Conservation (phyloP, 1,140 invertebrate genomes). For the Hestina assimilis region DNA sequence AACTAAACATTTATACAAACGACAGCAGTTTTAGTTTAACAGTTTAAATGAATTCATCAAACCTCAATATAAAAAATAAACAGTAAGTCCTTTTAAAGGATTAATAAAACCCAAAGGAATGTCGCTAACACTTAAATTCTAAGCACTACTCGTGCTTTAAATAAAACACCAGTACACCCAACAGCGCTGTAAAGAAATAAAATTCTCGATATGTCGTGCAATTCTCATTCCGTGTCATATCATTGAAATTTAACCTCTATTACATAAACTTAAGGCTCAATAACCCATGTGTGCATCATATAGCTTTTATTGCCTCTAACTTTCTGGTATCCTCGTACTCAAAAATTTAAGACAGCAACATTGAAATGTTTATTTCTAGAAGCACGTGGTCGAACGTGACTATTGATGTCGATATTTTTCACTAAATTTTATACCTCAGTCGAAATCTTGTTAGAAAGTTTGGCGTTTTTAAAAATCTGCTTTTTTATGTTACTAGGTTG, state of each 20-base stretch:
- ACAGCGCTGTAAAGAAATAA: slow-evolving; percentile 6
- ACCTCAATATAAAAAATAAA: too few species aligned
- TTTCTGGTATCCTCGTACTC: slow-evolving; percentile 16
- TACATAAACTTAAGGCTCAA: background rate
- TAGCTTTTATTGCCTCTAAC: background rate
- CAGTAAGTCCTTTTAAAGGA: too few species aligned
- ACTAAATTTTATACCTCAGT: background rate
- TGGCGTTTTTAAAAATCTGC: too few species aligned
- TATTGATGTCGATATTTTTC: background rate
- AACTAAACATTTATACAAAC: too few species aligned
- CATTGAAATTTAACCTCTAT: background rate
- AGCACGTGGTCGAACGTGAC: background rate
- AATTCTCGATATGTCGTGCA: slow-evolving; percentile 7
- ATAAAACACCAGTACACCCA: slow-evolving; percentile 13
- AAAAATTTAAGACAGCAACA: slow-evolving; percentile 12
- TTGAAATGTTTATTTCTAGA: background rate
- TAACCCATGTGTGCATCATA: background rate
- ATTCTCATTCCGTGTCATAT: background rate
- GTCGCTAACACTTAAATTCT: background rate
- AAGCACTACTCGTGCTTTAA: background rate
- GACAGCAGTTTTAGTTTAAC: too few species aligned
- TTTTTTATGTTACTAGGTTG: too few species aligned
- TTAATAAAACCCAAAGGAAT: too few species aligned
- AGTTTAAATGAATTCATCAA: too few species aligned
- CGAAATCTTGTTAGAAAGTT: too few species aligned